Base-by-base conservation (phyloP, 2,113 vertebrate genomes). In the Pygoscelis adeliae region DNA sequence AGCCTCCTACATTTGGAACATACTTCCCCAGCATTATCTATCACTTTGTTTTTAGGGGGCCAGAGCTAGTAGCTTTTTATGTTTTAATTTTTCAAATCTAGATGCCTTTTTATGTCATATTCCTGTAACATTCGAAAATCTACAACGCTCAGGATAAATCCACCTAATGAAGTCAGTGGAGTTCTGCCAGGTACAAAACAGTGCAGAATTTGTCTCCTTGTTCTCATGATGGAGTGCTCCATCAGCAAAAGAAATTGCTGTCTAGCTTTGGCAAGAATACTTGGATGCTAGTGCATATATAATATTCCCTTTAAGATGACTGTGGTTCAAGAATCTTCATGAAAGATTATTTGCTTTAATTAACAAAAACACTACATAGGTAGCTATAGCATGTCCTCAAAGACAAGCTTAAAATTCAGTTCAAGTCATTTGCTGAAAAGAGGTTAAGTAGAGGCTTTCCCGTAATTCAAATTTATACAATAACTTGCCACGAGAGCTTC, bases 291-390 rank as follows among this genome's bases (percentile, higher is more conserved):
- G 61, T 72, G 87, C 19, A 52, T 49, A 59, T 55, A 26, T 56
- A 94, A 87, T 84, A 72, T 32, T 82, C 34, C n/a, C 47, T 72
- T 93, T 61, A 89, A 82, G 36, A 90, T 74, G 20, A 71, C 55
- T 74, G 36, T 44, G 50, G 29, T 76, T 95, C 61, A 79, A 83
- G 49, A 94, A 87, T 32, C 66, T 84, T 85, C 32, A 71, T 34
- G 61, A 71, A 88, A 91, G 50, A 89, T 47, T 73, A 77, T 89
- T 83, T 91, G 36, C 49, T 94, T 90, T 83, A 94, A 87, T 96
- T 94, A 95, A 69, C 3, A 79, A 76, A 89, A 78, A 2, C 47
- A 65, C 36, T 30, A 44, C 53, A 22, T 13, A 50, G 6, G 15
- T 53, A 72, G 29, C 69, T 44, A 61, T 16, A 87, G 17, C 47